Base-by-base conservation (phyloP, 2,797 vertebrate species). In the Austrolebias charrua region DNA sequence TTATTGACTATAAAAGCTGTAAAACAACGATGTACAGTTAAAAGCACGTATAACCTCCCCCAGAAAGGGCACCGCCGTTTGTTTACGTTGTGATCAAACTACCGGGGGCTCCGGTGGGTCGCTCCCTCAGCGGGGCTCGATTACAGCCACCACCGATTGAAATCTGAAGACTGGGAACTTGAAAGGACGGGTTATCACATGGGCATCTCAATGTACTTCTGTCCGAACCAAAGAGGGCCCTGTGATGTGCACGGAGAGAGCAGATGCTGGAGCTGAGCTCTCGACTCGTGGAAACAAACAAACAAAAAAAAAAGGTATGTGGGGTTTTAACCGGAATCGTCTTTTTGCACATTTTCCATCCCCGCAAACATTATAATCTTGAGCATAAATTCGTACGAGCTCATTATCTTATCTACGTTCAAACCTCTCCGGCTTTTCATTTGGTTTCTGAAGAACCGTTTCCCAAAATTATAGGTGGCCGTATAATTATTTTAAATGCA, bases 151-250 rank as follows among this genome's bases (percentile, higher is more conserved):
- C 48, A 53, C 63, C 45, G 66, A 72, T 75, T 60, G 78, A 85
- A 86, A 83, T 85, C 76, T 76, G 79, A 83, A 66, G 75, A 63
- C 75, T 48, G 70, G 56, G 60, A 67, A 79, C 66, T 60, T 85
- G 72, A 83, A 81, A 83, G 82, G 71, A 54, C 13, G 59, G 63
- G 76, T 86, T 84, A 89, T 88, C 87, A 79, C 74, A 65, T 62
- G 80, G 75, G 66, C 73, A 82, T 86, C 81, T 84, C 75, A 79
- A 80, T 78, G 78, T 45, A 44, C 77, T 60, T 50, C 55, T 44
- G 77, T 78, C 70, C 55, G 70, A 81, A 60, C 50, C 66, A 70
- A 18, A 66, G 63, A 78, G 69, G 63, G 38, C 55, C 64, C 58
- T 77, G 65, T 83, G 77, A 75, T 80, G 78, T 75, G 73, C 72